Evolutionary conservation across 2,888 invertebrate genomes (phyloP), one percentile per base, ranked within the genome.

Genomic region (Neria commutata): DNA sequence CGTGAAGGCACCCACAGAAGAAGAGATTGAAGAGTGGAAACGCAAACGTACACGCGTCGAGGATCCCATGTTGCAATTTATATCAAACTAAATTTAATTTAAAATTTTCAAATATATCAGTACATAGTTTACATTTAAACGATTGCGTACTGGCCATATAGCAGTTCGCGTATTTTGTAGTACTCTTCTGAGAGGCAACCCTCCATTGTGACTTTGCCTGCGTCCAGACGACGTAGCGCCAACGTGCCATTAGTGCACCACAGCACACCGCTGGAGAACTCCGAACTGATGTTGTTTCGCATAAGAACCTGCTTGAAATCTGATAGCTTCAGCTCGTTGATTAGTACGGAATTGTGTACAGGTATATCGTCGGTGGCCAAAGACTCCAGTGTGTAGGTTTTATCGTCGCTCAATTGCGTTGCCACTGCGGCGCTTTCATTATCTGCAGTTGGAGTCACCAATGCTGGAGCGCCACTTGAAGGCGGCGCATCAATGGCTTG

Each of bases 71-170:
- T 87, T 89, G 55, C 89, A 91, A 63, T 92, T 91, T 81, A 59
- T 79, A 34, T 69, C 67, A 4, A 16, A 26, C 6, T 46, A 14
- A 34, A 24, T 46, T 54, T 50, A 42, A 37, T 37, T 37, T 37
- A 37, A 6, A 42, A 17, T 17, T n/a, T n/a, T n/a, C 17, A 42
- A 42, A 19, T 17, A 42, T 6, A 42, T 3, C 17, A 29, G 29
- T 29, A 8, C 11, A 29, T 11, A 29, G 6, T 8, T 6, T 29
- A 29, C 11, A 8, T 14, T 42, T 14, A 42, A 54, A 98, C 89
- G 75, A 99, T 95, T 58, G 98, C 98, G 82, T 97, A 99, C 79
- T 99, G 98, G 65, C 94, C 91, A 78, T 99, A 99, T 26, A 99
- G 83, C 34, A 98, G 83, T 70, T 95, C 93, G 58, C 97, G 86